Evolutionary conservation across 53 echinoderm and acorn worm genomes (phyloP), one percentile per base, ranked within the genome.

Genomic region (Holothuria scabra): DNA sequence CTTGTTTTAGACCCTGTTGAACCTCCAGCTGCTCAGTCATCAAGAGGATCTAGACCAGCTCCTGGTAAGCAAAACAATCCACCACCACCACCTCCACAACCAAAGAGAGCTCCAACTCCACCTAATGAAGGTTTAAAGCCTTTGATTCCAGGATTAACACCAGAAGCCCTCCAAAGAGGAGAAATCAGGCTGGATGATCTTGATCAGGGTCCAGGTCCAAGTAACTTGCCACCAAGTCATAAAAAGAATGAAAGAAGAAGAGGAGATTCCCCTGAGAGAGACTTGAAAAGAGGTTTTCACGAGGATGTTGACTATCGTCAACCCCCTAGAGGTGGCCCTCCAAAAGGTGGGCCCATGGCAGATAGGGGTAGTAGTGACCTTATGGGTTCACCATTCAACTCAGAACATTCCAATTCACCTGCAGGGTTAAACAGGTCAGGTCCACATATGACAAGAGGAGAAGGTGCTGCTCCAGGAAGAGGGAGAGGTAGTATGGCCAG

Each of bases 381-480:
- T 72, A 48, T 24, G 10, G 46, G 48, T 72, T 41, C 44, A 21
- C 69, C 34, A 34, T 72, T 44, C 28, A 26, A 28, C 28, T 72
- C 72, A 72, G 72, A 72, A 72, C 72, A 72, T 72, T 72, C 72
- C 72, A 72, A 44, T 46, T 22, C 44, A 72, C 72, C 72, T 23
- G 10, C 26, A 72, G 72, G 72, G 46, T 69, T 69, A 4, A 69
- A 69, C 44, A 37, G 69, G n/a, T 69, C 69, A 16, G 35, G 35
- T 30, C 69, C 69, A 9, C 22, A 8, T 19, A 28, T 21, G 8
- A 41, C 37, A 8, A 69, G 44, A 34, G 72, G 72, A 35, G 46
- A 48, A 72, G 72, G 48, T 49, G 46, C 72, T 22, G 8, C 49
- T 0, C 46, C 44, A 5, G 23, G 72, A 72, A 48, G 72, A 46